These are phyloP conservation scores for Sebastiscus albofasciatus DNA, from an alignment of 2,797 vertebrate genomes.

Conservation along the genomic window DNA sequence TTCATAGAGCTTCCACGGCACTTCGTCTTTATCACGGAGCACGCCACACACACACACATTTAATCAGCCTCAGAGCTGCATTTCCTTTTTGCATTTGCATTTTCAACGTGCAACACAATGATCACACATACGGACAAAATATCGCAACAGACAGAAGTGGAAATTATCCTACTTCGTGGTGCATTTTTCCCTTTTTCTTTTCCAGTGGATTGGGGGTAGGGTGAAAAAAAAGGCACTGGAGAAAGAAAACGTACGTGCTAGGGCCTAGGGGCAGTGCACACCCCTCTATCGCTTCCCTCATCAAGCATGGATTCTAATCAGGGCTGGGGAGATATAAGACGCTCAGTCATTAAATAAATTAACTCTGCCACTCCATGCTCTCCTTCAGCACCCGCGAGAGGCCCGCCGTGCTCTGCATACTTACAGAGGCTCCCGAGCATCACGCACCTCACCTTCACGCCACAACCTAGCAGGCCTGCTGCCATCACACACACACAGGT, in stretches of 20 bases:
- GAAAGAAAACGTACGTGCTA: slow-evolving; percentile 55
- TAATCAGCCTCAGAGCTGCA: slow-evolving; percentile 60
- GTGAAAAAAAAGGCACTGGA: slow-evolving; percentile 9
- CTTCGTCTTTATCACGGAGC: slow-evolving; percentile 73
- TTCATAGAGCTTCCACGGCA: slow-evolving; percentile 71
- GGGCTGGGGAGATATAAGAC: slow-evolving; percentile 84
- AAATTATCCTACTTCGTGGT: slow-evolving; percentile 23
- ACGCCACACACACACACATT: slow-evolving; percentile 19
- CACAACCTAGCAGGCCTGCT: slow-evolving; percentile 33
- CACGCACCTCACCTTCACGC: slow-evolving; percentile 62
- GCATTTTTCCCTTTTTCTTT: slow-evolving; percentile 13
- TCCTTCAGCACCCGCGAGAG: slow-evolving; percentile 77
- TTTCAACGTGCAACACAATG: slow-evolving; percentile 40
- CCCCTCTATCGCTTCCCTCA: slow-evolving; percentile 81
- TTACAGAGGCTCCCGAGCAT: slow-evolving; percentile 54
- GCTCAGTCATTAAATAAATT: slow-evolving; percentile 88
- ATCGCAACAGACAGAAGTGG: slow-evolving; percentile 27
- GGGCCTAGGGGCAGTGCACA: slow-evolving; percentile 70
- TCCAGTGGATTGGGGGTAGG: slow-evolving; percentile 12
- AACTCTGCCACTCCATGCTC: slow-evolving; percentile 83
- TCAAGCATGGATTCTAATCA: slow-evolving; percentile 86
- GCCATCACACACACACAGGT: slow-evolving; percentile 33
- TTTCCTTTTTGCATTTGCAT: slow-evolving; percentile 14
- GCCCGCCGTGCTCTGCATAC: slow-evolving; percentile 79
- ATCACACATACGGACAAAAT: slow-evolving; percentile 37